Percentiles rank a stretch among this genome's conserved stretches.
These are phyloP conservation scores for Cherax destructor DNA, from an alignment of 1,140 invertebrate genomes.

Conservation along the genomic window DNA sequence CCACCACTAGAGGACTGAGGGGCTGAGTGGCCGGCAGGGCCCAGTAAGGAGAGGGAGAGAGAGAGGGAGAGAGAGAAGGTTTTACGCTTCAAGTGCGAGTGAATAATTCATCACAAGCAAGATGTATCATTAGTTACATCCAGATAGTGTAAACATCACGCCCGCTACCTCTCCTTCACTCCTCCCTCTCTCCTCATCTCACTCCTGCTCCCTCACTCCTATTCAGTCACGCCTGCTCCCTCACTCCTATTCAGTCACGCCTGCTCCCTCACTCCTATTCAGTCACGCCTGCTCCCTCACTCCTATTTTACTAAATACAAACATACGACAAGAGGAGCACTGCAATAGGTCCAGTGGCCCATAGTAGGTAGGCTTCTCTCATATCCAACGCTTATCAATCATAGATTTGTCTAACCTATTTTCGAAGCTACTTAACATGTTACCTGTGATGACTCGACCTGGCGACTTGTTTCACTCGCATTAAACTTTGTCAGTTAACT, in stretches of 20 bases:
- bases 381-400: no score
- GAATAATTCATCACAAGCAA: conserved; percentile 7
- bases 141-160: neutral
- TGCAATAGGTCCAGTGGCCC: no score
- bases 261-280: neutral
- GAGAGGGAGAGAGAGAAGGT: neutral
- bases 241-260: neutral
- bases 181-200: neutral
- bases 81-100: neutral
- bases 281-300: neutral
- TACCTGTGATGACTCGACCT: no score
- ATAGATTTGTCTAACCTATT: no score
- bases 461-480: no score
- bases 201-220: neutral
- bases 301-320: neutral
- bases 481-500: no score
- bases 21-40: no score
- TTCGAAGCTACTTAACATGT: no score
- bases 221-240: neutral
- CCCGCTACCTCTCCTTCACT: neutral
- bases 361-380: no score
- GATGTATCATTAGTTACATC: neutral
- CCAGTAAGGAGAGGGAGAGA: neutral
- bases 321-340: no score
- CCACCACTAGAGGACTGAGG: no score